Conservation (phyloP, 1,140 invertebrate species). For the Drosophila sucinea region DNA sequence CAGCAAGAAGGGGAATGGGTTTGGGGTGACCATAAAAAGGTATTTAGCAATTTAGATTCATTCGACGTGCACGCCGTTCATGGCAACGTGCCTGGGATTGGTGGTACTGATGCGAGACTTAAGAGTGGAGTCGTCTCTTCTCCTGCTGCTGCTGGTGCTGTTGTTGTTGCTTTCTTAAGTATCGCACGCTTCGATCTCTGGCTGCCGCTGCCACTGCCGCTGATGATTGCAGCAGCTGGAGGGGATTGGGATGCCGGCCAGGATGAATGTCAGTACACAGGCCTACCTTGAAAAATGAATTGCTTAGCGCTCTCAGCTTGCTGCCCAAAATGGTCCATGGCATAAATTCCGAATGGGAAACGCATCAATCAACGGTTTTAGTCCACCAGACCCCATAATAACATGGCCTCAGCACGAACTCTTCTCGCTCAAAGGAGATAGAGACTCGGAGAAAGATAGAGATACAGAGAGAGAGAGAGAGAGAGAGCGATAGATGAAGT, state of each 20-base stretch:
- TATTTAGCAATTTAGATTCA: slow-evolving; percentile 82
- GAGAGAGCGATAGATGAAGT: not conserved
- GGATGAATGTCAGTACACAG: slow-evolving; percentile 10
- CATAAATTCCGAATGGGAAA: slow-evolving; percentile 81
- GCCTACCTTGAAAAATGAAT: slow-evolving; percentile 67
- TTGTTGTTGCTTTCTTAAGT: slow-evolving; percentile 43
- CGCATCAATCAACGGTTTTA: slow-evolving; percentile 75
- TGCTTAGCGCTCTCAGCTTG: slow-evolving; percentile 58
- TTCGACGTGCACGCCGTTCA: slow-evolving; percentile 67
- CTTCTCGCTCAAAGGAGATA: slow-evolving; percentile 35
- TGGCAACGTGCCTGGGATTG: slow-evolving; percentile 55
- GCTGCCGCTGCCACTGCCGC: slow-evolving; percentile 46
- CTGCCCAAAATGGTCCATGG: slow-evolving; percentile 75
- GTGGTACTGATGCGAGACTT: slow-evolving; percentile 20
- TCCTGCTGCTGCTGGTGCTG: slow-evolving; percentile 24
- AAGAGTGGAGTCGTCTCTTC: slow-evolving; percentile 2
- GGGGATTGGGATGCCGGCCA: slow-evolving; percentile 43
- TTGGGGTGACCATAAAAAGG: slow-evolving; percentile 73
- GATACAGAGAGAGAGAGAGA: slow-evolving; percentile 9
- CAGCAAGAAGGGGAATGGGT: slow-evolving; percentile 14
- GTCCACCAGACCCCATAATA: slow-evolving; percentile 28
- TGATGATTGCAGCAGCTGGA: slow-evolving; percentile 69
- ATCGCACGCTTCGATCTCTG: slow-evolving; percentile 73
- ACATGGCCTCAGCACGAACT: slow-evolving; percentile 31
- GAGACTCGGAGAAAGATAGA: slow-evolving; percentile 13